Base-by-base conservation (phyloP, 2,113 vertebrate genomes). In the Notothenia coriiceps region DNA sequence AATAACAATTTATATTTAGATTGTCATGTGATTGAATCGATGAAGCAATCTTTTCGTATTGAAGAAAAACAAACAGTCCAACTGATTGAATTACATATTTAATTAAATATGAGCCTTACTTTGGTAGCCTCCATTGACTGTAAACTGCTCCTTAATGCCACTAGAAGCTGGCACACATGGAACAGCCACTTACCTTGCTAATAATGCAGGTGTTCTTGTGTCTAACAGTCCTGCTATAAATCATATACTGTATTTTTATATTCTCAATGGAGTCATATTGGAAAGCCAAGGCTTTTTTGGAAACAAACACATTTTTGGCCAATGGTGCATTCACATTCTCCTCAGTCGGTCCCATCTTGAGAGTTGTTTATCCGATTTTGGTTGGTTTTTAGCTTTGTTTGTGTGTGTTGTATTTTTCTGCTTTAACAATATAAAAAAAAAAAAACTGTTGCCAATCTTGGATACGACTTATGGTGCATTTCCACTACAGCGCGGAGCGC, bases 61-160 rank as follows among this genome's bases (percentile, higher is more conserved):
- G 13, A 47, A 74, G 22, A 47, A 33, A 64, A 74, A 75, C 47
- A 74, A 75, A n/a, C 52, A 18, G 15, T 54, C 12, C 20, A 70
- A 10, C 18, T 74, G 40, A 40, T 46, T 46, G n/a, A 55, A 40
- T 12, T 3, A 22, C 22, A 50, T 49, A 40, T 50, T 5, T 17
- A 40, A 40, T 40, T 40, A 40, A 59, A 66, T 49, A 15, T 20
- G 44, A 33, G 2, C 22, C 20, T 56, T 5, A 11, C 18, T n/a
- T n/a, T 43, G 13, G 25, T 18, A 5, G 35, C 35, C 35, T 40
- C 35, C 35, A 40, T 40, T 1, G 6, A 40, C 35, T 11, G 56
- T 20, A 33, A n/a, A 18, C 6, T 17, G 17, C 10, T 40, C 18
- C 10, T 18, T 29, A n/a, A 2, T 51, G 65, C 47, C 33, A 22